Conservation (phyloP, 2,797 vertebrate genomes). For the Telmatherina bonti region DNA sequence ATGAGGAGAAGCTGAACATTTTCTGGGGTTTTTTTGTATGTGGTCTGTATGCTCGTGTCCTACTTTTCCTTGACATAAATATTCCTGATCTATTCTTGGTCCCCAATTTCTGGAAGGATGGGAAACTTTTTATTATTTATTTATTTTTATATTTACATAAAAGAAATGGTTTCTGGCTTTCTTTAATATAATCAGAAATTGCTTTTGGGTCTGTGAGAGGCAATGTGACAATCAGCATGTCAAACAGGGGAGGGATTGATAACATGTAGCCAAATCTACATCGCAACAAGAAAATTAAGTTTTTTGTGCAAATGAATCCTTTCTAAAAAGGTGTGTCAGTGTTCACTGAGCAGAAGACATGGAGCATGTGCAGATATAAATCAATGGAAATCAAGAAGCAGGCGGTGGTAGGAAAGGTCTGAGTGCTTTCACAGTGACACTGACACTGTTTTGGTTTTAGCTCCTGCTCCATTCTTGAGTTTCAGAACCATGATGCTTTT, state of each 20-base stretch:
- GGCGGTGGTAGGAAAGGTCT: too few relatives aligned
- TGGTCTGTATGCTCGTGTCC: neutral
- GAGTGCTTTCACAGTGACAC: too few relatives aligned
- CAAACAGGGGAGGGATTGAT: too few relatives aligned
- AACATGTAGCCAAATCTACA: too few relatives aligned
- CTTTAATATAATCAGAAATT: constrained; percentile 3
- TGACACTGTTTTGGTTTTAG: too few relatives aligned
- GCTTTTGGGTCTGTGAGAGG: neutral
- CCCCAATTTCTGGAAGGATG: neutral
- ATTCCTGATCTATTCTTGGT: neutral
- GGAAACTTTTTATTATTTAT: neutral
- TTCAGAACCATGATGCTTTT: too few relatives aligned
- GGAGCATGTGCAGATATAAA: too few relatives aligned
- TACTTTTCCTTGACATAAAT: neutral
- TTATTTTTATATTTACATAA: neutral
- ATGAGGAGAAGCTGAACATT: neutral
- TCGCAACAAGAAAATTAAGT: too few relatives aligned
- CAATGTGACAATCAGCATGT: neutral
- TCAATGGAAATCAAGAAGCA: too few relatives aligned
- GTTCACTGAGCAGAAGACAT: neutral
- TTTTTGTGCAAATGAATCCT: too few relatives aligned
- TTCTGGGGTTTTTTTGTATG: neutral
- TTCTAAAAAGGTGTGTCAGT: too few relatives aligned
- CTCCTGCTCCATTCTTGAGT: too few relatives aligned
- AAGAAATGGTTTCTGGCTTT: neutral